These are phyloP conservation scores for Corythucha ciliata DNA, from an alignment of 2,888 invertebrate genomes.

Conservation along the genomic window DNA sequence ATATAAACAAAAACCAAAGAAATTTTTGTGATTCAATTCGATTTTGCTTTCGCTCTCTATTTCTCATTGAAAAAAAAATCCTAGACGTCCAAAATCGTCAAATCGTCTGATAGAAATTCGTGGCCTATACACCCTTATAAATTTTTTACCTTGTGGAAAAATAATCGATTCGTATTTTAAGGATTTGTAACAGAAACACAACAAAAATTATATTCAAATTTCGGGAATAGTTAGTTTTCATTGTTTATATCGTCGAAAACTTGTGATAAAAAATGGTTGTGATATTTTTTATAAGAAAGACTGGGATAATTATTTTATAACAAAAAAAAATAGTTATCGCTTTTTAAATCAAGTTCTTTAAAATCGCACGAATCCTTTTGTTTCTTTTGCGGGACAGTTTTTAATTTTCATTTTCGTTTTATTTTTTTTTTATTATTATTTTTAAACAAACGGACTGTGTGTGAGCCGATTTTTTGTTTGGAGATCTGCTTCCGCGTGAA, in stretches of 20 bases:
- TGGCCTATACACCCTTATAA: constrained; percentile 30
- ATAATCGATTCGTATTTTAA: constrained; percentile 30
- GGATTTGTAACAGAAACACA: constrained; percentile 24
- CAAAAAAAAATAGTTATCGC: too few species aligned
- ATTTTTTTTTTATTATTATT: too few species aligned
- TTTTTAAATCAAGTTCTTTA: too few species aligned
- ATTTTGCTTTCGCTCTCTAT: constrained; percentile 16
- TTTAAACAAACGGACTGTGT: too few species aligned
- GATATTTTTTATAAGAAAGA: constrained; percentile 35
- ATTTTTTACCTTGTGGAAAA: constrained; percentile 30
- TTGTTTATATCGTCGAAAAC: constrained; percentile 29
- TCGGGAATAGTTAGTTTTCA: constrained; percentile 28
- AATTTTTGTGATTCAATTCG: constrained; percentile 14
- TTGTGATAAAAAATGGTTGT: constrained; percentile 36
- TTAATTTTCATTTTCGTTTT: too few species aligned
- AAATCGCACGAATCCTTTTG: too few species aligned
- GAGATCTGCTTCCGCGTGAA: too few species aligned
- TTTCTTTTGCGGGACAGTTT: too few species aligned
- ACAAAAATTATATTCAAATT: constrained; percentile 24
- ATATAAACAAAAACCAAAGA: constrained; percentile 2
- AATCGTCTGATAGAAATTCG: constrained; percentile 32
- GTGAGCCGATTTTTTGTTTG: too few species aligned
- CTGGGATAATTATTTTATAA: too few species aligned
- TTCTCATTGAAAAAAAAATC: too few species aligned
- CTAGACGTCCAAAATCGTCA: constrained; percentile 32